Conservation (phyloP, 2,113 vertebrate species). For the Brevimyrus niger region DNA sequence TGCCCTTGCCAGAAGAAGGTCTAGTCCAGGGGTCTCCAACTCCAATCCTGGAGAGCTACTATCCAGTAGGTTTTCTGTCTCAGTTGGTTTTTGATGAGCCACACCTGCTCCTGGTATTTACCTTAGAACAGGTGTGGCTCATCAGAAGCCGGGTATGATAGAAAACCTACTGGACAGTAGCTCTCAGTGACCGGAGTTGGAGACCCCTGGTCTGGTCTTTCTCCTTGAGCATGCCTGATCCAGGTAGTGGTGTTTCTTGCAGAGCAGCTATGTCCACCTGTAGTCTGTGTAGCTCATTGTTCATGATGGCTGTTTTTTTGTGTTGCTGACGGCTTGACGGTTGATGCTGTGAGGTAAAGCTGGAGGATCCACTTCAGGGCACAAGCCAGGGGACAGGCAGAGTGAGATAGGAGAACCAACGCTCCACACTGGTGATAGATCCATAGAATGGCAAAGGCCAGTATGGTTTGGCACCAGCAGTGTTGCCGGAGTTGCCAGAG, state of each 20-base stretch:
- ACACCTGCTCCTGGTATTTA: too few relatives aligned
- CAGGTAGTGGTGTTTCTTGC: neutral
- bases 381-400: neutral
- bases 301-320: neutral
- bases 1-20: conserved; percentile 17
- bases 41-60: too few relatives aligned
- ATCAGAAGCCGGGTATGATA: too few relatives aligned
- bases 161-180: too few relatives aligned
- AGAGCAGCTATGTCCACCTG: neutral
- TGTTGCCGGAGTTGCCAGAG: neutral
- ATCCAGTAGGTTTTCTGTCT: too few relatives aligned
- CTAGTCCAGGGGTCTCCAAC: too few relatives aligned
- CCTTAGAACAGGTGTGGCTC: too few relatives aligned
- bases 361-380: conserved; percentile 14
- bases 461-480: neutral
- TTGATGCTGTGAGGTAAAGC: neutral
- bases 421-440: neutral
- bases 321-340: neutral
- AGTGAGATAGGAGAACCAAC: neutral
- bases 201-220: neutral
- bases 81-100: too few relatives aligned
- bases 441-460: neutral
- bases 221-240: neutral
- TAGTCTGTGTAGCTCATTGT: neutral
- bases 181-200: too few relatives aligned